Conservation (phyloP, 2,888 invertebrate genomes). For the Pachymerium ferrugineum region DNA sequence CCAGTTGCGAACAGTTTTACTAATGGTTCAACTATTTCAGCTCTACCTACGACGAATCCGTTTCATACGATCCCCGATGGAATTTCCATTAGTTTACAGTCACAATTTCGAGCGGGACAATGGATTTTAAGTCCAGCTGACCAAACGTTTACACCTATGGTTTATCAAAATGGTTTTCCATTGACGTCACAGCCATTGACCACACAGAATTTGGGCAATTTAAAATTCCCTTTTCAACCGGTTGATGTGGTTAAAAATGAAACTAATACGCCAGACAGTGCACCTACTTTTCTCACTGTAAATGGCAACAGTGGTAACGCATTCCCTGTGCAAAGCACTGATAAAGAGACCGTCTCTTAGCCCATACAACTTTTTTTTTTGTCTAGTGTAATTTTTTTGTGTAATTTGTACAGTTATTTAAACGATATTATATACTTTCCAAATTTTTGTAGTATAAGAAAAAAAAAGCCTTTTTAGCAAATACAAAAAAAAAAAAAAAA, state of each 20-base stretch:
- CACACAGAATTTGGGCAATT: slow-evolving; percentile 10
- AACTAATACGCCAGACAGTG: background rate
- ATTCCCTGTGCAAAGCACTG: slow-evolving; percentile 28
- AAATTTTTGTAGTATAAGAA: slow-evolving; percentile 29
- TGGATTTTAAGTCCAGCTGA: slow-evolving; percentile 29
- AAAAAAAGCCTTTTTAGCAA: too few relatives aligned
- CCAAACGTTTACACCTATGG: slow-evolving; percentile 29
- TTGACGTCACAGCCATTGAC: slow-evolving; percentile 8
- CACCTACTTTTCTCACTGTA: background rate
- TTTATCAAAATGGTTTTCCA: slow-evolving; percentile 30
- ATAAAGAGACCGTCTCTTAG: slow-evolving; percentile 32
- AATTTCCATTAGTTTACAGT: slow-evolving; percentile 32
- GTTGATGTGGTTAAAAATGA: slow-evolving; percentile 25
- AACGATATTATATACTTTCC: slow-evolving; percentile 18
- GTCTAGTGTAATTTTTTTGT: slow-evolving; percentile 28
- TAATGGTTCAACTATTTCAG: background rate
- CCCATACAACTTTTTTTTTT: background rate
- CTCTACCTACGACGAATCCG: slow-evolving; percentile 12
- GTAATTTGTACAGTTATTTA: slow-evolving; percentile 32
- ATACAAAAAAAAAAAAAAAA: slow-evolving; percentile 1
- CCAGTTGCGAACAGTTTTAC: background rate
- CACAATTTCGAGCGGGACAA: slow-evolving; percentile 28
- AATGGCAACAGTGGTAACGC: slow-evolving; percentile 18
- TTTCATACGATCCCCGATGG: slow-evolving; percentile 19
- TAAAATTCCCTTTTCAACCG: slow-evolving; percentile 29